Evolutionary conservation across 2,113 vertebrate genomes (phyloP).

Genomic region (Stegostoma tigrinum): DNA sequence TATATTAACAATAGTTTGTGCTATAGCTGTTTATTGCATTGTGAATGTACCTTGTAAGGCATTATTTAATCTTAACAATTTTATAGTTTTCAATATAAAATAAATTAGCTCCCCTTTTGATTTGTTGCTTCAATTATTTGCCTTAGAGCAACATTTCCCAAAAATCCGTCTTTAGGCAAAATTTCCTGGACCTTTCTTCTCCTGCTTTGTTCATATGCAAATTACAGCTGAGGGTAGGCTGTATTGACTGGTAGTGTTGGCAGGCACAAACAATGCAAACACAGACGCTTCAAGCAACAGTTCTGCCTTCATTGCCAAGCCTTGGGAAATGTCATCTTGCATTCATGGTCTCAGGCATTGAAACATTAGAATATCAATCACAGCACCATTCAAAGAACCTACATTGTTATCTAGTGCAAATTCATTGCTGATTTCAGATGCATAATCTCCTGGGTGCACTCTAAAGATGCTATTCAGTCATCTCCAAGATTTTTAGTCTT

Average conservation of each 20-base stretch:
- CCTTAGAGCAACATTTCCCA: background rate
- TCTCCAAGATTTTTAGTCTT: conserved; percentile 48
- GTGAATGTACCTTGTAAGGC: background rate
- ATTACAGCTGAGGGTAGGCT: background rate
- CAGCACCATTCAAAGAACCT: conserved; percentile 53
- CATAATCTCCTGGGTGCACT: conserved; percentile 45
- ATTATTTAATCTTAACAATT: background rate
- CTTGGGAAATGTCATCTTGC: conserved; percentile 53
- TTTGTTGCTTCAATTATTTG: background rate
- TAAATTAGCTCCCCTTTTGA: background rate
- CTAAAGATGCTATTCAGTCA: conserved; percentile 58
- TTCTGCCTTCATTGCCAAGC: conserved; percentile 45
- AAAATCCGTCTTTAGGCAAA: background rate
- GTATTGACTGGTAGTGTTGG: background rate
- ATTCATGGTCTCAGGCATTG: conserved; percentile 49
- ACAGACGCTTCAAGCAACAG: background rate
- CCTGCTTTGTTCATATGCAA: conserved; percentile 11
- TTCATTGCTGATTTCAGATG: conserved; percentile 53
- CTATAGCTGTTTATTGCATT: background rate
- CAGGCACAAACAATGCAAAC: background rate
- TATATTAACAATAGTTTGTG: background rate
- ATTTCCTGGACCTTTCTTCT: background rate
- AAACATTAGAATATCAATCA: conserved; percentile 53
- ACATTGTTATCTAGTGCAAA: conserved; percentile 55
- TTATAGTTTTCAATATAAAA: background rate